Conservation (phyloP, 2,888 invertebrate genomes). For the Ochropleura leucogaster region DNA sequence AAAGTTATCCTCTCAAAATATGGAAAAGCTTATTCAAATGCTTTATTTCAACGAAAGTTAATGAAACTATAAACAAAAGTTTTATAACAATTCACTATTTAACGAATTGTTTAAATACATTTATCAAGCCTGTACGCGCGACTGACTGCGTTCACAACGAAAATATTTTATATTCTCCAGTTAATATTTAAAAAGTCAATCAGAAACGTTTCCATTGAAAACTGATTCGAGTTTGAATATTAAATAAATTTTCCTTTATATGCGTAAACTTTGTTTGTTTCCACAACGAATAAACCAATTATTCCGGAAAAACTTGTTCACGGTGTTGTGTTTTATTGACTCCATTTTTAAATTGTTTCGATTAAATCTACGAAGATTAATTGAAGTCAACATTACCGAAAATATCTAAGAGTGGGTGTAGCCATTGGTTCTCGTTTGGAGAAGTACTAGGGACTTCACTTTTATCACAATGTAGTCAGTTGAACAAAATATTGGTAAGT, state of each 20-base stretch:
- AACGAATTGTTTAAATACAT: slow-evolving; percentile 12
- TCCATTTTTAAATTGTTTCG: slow-evolving; percentile 25
- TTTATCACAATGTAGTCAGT: not conserved
- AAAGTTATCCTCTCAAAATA: not conserved
- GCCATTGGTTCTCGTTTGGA: not conserved
- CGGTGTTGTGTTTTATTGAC: slow-evolving; percentile 44
- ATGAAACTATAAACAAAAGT: not conserved
- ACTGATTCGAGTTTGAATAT: slow-evolving; percentile 62
- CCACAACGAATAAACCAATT: slow-evolving; percentile 59
- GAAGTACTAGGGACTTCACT: not conserved
- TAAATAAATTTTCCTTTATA: slow-evolving; percentile 63
- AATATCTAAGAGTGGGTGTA: not conserved
- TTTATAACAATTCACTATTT: slow-evolving; percentile 5
- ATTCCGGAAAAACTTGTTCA: slow-evolving; percentile 46
- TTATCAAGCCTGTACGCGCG: slow-evolving; percentile 13
- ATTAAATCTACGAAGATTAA: slow-evolving; percentile 43
- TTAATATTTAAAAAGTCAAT: slow-evolving; percentile 60
- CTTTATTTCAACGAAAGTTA: not conserved
- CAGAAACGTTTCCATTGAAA: slow-evolving; percentile 54
- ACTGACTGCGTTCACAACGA: slow-evolving; percentile 24
- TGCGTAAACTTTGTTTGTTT: slow-evolving; percentile 51
- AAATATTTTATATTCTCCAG: slow-evolving; percentile 32
- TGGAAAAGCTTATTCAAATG: not conserved
- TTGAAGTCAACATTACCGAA: slow-evolving; percentile 37
- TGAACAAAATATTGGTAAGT: not conserved